Evolutionary conservation across 2,797 vertebrate species (phyloP).

Genomic region (Poeciliopsis infans): DNA sequence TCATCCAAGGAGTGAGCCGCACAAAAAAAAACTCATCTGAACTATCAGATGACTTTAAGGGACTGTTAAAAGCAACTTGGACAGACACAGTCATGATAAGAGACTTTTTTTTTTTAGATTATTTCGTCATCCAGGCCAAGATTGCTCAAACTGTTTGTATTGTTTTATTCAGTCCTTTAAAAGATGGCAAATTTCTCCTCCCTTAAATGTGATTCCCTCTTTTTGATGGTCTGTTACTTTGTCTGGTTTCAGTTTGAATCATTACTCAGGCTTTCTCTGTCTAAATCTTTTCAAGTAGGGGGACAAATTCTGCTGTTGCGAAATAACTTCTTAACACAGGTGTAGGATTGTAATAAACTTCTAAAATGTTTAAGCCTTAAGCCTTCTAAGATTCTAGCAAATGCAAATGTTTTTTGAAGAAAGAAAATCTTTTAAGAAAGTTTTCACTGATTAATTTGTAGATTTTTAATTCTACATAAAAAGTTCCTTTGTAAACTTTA

Average conservation of each 20-base stretch:
- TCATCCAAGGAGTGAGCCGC: conserved; percentile 45
- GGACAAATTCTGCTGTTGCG: not conserved
- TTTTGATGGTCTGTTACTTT: conserved; percentile 40
- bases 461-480: not conserved
- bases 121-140: conserved; percentile 15
- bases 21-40: conserved; percentile 25
- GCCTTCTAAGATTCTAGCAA: not conserved
- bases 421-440: not conserved
- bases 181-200: conserved; percentile 15
- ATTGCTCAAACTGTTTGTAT: conserved; percentile 7
- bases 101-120: not conserved
- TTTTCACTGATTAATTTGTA: not conserved
- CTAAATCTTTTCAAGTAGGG: not conserved
- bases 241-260: not conserved
- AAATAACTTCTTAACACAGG: not conserved
- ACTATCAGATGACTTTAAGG: conserved; percentile 26
- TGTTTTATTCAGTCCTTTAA: conserved; percentile 30
- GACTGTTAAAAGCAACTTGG: conserved; percentile 27
- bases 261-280: not conserved
- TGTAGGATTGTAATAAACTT: not conserved
- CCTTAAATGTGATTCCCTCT: conserved; percentile 25
- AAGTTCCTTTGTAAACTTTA: not conserved
- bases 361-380: not conserved
- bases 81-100: conserved; percentile 7
- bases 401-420: not conserved